Percentiles rank a stretch among this genome's conserved stretches.
Conservation (phyloP, 1,140 invertebrate genomes). For the Helicoverpa zea region DNA sequence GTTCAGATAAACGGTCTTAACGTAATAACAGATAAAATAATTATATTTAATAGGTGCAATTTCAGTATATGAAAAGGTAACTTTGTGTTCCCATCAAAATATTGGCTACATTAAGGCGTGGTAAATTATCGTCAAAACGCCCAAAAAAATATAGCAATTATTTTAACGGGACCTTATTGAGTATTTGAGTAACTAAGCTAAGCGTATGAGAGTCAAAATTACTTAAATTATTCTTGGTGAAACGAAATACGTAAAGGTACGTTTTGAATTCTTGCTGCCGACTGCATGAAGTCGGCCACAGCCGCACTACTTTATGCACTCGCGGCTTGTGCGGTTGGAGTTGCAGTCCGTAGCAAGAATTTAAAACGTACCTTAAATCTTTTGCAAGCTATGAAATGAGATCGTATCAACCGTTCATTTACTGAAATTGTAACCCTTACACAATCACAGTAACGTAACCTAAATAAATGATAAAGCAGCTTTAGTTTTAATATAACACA, state of each 20-base stretch:
- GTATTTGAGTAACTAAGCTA: slow-evolving; percentile 3
- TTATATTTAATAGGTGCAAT: background rate
- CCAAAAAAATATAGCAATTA: too few relatives aligned
- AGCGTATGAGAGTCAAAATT: background rate
- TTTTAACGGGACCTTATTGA: too few relatives aligned
- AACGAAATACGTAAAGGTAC: too few relatives aligned
- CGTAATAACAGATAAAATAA: slow-evolving; percentile 20
- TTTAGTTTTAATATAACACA: slow-evolving; percentile 2
- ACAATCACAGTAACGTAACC: slow-evolving; percentile 22
- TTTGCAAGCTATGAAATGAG: slow-evolving; percentile 1
- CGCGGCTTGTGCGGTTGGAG: too few relatives aligned
- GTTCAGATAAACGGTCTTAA: background rate
- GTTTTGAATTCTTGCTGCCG: too few relatives aligned
- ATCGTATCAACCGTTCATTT: background rate
- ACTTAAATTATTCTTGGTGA: background rate
- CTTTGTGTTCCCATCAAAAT: background rate
- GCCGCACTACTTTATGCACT: too few relatives aligned
- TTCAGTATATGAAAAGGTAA: slow-evolving; percentile 5
- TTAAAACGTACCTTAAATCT: background rate
- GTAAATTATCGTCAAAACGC: too few relatives aligned
- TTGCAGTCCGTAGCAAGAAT: background rate
- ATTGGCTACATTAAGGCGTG: too few relatives aligned
- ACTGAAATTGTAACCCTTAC: slow-evolving; percentile 13
- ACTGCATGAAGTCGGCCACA: too few relatives aligned
- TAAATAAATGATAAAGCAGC: slow-evolving; percentile 14